Conservation (phyloP, 2,888 invertebrate genomes). For the Sceliomorpha sp. region DNA sequence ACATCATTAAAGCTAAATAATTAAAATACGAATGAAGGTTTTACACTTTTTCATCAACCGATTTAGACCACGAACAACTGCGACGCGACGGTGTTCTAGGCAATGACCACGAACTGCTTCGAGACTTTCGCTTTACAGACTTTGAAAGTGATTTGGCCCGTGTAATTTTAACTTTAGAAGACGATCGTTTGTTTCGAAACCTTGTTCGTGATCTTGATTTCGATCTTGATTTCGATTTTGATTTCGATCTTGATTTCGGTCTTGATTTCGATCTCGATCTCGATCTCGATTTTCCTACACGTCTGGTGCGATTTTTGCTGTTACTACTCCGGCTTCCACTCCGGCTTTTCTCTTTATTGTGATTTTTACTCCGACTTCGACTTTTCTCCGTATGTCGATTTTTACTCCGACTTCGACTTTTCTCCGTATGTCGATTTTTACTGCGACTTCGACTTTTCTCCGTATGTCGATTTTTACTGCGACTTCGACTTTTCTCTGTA, state of each 20-base stretch:
- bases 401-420: slow-evolving; percentile 57
- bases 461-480: slow-evolving; percentile 39
- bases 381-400: slow-evolving; percentile 56
- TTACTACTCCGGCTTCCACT: slow-evolving; percentile 25
- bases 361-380: slow-evolving; percentile 18
- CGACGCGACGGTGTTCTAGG: slow-evolving; percentile 79
- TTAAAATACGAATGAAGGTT: not conserved
- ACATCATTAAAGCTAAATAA: too few relatives aligned
- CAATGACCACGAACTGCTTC: slow-evolving; percentile 85
- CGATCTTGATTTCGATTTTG: not conserved
- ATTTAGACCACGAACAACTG: slow-evolving; percentile 82
- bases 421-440: slow-evolving; percentile 66
- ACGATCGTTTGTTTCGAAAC: slow-evolving; percentile 58
- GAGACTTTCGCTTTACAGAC: slow-evolving; percentile 67
- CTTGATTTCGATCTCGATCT: slow-evolving; percentile 10
- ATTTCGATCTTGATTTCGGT: too few relatives aligned
- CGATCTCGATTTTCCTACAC: too few relatives aligned
- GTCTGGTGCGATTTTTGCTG: too few relatives aligned
- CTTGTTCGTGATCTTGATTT: slow-evolving; percentile 54
- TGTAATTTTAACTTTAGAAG: slow-evolving; percentile 65
- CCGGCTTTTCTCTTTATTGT: slow-evolving; percentile 60
- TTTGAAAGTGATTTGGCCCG: slow-evolving; percentile 67
- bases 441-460: slow-evolving; percentile 48
- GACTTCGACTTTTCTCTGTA: slow-evolving; percentile 51
- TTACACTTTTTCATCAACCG: slow-evolving; percentile 34